Evolutionary conservation across 2,888 invertebrate species (phyloP).

Genomic region (Halictus ligatus): DNA sequence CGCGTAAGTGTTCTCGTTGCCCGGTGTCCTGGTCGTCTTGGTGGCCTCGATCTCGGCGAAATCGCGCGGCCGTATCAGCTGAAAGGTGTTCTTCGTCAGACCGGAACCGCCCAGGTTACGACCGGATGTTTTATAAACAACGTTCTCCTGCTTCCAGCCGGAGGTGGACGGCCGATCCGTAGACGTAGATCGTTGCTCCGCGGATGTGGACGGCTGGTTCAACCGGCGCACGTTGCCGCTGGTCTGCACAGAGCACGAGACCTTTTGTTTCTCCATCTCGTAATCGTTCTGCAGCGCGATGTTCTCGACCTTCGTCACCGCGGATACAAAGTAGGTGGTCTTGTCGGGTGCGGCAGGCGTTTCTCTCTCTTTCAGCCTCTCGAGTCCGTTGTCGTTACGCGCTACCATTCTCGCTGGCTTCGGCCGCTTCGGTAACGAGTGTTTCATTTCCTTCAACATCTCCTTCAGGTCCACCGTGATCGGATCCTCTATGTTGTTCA

Average conservation of each 20-base stretch:
- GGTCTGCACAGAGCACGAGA: constrained; percentile 87
- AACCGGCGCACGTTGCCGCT: constrained; percentile 85
- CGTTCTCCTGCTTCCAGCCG: constrained; percentile 73
- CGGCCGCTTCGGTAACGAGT: constrained; percentile 88
- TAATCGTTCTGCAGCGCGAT: constrained; percentile 63
- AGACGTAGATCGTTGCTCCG: constrained; percentile 47
- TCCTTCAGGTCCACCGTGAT: constrained; percentile 85
- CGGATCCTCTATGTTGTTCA: constrained; percentile 74
- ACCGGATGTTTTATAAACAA: constrained; percentile 74
- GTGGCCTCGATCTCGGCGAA: constrained; percentile 85
- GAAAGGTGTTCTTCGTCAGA: constrained; percentile 83
- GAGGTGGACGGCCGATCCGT: constrained; percentile 63
- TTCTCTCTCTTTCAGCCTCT: constrained; percentile 17
- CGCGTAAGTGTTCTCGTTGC: constrained; percentile 83
- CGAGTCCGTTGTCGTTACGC: constrained; percentile 23
- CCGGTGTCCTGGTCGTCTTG: constrained; percentile 64
- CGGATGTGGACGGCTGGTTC: constrained; percentile 63
- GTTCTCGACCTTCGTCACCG: constrained; percentile 55
- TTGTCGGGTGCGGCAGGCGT: constrained; percentile 38
- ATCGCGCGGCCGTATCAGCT: constrained; percentile 86
- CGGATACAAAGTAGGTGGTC: constrained; percentile 58
- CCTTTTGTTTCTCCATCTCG: constrained; percentile 83
- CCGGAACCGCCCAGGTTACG: constrained; percentile 63
- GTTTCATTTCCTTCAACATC: constrained; percentile 92
- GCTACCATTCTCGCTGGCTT: constrained; percentile 80